Base-by-base conservation (phyloP, 2,113 vertebrate species). In the Tachycineta bicolor region DNA sequence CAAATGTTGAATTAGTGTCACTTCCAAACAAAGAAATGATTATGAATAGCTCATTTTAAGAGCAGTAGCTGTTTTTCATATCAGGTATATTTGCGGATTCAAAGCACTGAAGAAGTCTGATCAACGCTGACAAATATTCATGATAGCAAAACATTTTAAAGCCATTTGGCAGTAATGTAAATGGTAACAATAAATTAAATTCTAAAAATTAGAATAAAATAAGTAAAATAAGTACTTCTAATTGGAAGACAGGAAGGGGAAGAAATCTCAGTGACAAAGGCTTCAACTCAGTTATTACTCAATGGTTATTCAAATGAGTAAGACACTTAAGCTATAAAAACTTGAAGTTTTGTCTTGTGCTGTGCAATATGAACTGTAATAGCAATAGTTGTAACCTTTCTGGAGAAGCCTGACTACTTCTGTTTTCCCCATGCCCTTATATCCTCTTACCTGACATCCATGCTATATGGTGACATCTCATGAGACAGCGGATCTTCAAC, bases 11-110 rank as follows among this genome's bases (percentile, higher is more conserved):
- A 93, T 95, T 87, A 94, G 25, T 44, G 60, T 91, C 93, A 93
- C 84, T 96, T 93, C 22, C 47, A 55, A 88, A 91, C 90, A 77
- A 60, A 63, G 6, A 74, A 87, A 89, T 92, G 52, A 83, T 91
- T 94, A 74, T 49, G 14, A 93, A 83, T 96, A 95, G 62, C 81
- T 93, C 62, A 10, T 80, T 94, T 94, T 87, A 96, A 97, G 63
- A 96, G 83, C 69, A 96, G 34, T 49, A 94, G 79, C 24, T 85
- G 59, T 25, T 97, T 96, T 95, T 95, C 67, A 14, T 87, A 91
- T 63, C 83, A 87, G 89, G 83, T 90, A 67, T 52, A 25, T 69
- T 77, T 89, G 44, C 94, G 70, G 70, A 90, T 95, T 96, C 94
- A 95, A 98, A 94, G 63, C 73, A 70, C 85, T 91, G 70, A 69